phyloP scores from a whole-genome alignment of 2,797 vertebrate species.

The Dermochelys coriacea region DNA sequence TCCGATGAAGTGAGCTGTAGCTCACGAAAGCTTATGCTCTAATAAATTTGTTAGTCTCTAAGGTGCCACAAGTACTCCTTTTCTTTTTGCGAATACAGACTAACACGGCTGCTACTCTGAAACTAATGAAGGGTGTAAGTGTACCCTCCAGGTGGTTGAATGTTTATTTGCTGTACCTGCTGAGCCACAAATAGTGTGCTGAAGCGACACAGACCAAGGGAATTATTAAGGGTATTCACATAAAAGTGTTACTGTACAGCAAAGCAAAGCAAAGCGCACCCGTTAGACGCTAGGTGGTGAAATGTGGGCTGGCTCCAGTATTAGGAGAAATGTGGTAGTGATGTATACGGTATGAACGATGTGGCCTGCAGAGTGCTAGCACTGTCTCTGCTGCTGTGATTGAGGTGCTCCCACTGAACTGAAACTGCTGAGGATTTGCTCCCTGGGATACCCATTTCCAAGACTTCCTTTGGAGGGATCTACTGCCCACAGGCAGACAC shows the following conservation, averaged over 20 bases:
- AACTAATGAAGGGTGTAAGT: background rate
- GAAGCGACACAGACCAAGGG: constrained; percentile 13
- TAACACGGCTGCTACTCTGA: too few species aligned
- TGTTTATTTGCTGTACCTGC: constrained; percentile 17
- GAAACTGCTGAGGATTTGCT: constrained; percentile 69
- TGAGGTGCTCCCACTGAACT: constrained; percentile 71
- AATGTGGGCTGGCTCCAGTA: constrained; percentile 80
- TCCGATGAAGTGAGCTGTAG: too few species aligned
- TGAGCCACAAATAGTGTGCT: constrained; percentile 26
- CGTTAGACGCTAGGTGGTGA: constrained; percentile 44
- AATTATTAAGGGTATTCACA: constrained; percentile 6
- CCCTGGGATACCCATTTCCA: constrained; percentile 61
- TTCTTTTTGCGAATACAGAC: too few species aligned
- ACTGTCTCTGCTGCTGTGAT: constrained; percentile 65
- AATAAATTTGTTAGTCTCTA: too few species aligned
- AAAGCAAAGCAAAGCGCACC: background rate
- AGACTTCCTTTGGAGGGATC: constrained; percentile 60
- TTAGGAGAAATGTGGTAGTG: constrained; percentile 90
- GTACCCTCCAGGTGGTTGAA: background rate
- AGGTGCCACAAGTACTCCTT: too few species aligned
- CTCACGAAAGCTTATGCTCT: too few species aligned
- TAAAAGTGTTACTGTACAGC: background rate
- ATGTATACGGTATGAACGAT: constrained; percentile 82
- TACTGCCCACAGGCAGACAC: constrained; percentile 33
- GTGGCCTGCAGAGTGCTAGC: constrained; percentile 81